Evolutionary conservation across 1,140 invertebrate species (phyloP).

Genomic region (Trichonephila clavipes): DNA sequence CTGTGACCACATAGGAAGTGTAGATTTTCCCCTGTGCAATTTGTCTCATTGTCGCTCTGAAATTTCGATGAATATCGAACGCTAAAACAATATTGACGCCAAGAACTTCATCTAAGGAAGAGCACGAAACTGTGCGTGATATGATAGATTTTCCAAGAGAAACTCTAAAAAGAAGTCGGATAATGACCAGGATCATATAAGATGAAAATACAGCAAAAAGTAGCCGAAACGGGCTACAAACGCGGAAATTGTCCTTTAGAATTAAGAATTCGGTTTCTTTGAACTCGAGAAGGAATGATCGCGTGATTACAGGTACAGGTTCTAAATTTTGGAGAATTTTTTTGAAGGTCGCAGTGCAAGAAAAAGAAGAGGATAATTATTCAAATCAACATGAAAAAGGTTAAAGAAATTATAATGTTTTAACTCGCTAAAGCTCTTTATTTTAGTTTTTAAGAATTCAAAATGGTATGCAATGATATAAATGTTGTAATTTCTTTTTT

Average conservation of each 20-base stretch:
- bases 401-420: no score
- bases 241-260: slow-evolving; percentile 23
- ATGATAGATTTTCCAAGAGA: background rate
- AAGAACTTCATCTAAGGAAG: background rate
- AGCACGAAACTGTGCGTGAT: slow-evolving; percentile 1
- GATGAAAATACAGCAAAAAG: background rate
- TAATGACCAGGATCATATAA: background rate
- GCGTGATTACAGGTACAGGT: background rate
- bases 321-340: background rate
- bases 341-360: background rate
- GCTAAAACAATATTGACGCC: slow-evolving; percentile 28
- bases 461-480: no score
- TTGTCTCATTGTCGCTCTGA: background rate
- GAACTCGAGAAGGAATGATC: background rate
- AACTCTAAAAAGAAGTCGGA: background rate
- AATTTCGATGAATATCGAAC: background rate
- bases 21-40: no score
- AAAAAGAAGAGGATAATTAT: background rate
- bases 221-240: background rate
- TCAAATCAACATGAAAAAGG: background rate
- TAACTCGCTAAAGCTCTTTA: no score
- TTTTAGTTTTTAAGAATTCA: no score
- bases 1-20: no score
- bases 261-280: slow-evolving; percentile 34
- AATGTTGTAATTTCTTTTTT: no score